Conservation (phyloP, 1,140 invertebrate genomes). For the Drosophila tsacasi region DNA sequence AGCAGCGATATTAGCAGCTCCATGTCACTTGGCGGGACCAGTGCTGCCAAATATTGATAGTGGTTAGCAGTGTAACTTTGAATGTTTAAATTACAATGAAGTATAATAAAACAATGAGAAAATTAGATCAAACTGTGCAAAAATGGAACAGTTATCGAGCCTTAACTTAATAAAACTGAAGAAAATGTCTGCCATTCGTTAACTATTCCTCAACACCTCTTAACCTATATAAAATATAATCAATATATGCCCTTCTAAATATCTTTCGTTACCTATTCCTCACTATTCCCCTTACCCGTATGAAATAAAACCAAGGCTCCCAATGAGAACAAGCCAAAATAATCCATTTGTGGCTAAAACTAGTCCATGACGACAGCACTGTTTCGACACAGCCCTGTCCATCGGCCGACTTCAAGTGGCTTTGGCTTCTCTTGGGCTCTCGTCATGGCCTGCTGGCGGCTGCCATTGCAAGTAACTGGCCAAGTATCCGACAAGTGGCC, state of each 20-base stretch:
- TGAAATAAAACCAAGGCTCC: not conserved
- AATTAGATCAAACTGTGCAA: not conserved
- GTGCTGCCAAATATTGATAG: constrained; percentile 7
- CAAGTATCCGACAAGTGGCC: constrained; percentile 40
- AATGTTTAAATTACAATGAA: not conserved
- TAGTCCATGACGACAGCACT: not conserved
- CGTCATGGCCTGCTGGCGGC: constrained; percentile 31
- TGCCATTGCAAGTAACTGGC: constrained; percentile 44
- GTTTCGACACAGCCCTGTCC: not conserved
- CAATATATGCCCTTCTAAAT: too few relatives aligned
- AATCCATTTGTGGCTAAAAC: not conserved
- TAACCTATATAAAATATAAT: too few relatives aligned
- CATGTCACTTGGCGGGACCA: not conserved
- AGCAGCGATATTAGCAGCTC: constrained; percentile 33
- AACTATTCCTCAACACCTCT: not conserved
- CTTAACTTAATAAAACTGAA: too few relatives aligned
- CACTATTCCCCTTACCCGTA: not conserved
- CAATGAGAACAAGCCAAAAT: not conserved
- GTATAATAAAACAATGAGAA: not conserved
- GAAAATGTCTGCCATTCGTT: not conserved
- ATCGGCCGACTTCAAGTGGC: constrained; percentile 20
- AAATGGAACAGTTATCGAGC: not conserved
- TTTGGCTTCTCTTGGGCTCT: constrained; percentile 9
- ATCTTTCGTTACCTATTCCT: not conserved
- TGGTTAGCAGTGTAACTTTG: not conserved